Conservation (phyloP, 2,888 invertebrate genomes). For the Trichogramma dendrolimi region DNA sequence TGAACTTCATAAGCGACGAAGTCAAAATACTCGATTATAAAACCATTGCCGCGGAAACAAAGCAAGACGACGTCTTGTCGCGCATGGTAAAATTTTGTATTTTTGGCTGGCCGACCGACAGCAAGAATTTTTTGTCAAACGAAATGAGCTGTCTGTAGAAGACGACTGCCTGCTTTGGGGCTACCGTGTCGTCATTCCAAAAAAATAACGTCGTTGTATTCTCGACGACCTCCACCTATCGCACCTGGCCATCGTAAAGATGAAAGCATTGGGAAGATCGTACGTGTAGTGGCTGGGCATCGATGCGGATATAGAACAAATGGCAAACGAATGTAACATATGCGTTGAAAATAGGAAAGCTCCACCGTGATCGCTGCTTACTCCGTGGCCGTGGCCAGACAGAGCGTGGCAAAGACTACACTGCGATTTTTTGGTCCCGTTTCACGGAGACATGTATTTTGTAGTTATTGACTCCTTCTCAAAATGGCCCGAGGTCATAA, state of each 20-base stretch:
- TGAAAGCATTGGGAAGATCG: constrained; percentile 22
- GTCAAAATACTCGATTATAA: too few relatives aligned
- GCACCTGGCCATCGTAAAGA: constrained; percentile 21
- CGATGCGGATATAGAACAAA: constrained; percentile 18
- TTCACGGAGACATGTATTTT: too few relatives aligned
- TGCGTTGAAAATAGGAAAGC: constrained; percentile 15
- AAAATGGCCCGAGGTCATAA: constrained; percentile 10
- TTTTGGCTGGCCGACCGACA: too few relatives aligned
- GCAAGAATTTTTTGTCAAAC: too few relatives aligned
- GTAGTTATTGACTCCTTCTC: too few relatives aligned
- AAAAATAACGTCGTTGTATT: not conserved
- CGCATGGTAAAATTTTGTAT: too few relatives aligned
- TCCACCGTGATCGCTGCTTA: constrained; percentile 11
- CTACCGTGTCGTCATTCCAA: constrained; percentile 17
- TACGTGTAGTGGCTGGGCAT: constrained; percentile 25
- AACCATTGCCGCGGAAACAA: too few relatives aligned
- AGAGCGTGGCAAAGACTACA: constrained; percentile 20
- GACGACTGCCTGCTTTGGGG: constrained; percentile 26
- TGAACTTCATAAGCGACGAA: too few relatives aligned
- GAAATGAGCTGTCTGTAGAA: too few relatives aligned
- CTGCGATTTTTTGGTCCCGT: too few relatives aligned
- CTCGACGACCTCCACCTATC: not conserved
- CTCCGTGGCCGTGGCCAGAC: constrained; percentile 22
- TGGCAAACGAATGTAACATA: constrained; percentile 1
- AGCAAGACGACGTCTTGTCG: too few relatives aligned